Evolutionary conservation across 2,888 invertebrate genomes (phyloP).

Genomic region (Argyresthia albistria): DNA sequence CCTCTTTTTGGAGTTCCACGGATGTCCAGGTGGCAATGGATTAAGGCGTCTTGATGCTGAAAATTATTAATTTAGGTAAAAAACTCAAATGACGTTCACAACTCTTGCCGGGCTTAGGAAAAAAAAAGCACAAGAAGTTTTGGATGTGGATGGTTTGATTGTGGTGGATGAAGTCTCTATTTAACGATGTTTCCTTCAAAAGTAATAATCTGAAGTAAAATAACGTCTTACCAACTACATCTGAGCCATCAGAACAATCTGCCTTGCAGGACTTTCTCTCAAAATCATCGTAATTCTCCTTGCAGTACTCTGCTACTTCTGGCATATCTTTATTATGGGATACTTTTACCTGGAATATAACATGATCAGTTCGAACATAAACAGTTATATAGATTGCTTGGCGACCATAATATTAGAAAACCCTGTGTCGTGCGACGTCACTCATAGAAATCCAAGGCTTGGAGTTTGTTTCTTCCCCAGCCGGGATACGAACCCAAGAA

Average conservation of each 20-base stretch:
- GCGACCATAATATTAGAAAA: too few relatives aligned
- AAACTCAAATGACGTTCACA: too few relatives aligned
- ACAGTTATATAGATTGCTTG: too few relatives aligned
- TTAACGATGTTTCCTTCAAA: neutral
- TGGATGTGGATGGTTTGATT: too few relatives aligned
- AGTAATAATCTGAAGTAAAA: neutral
- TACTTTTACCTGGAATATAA: slow-evolving; percentile 29
- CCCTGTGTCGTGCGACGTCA: too few relatives aligned
- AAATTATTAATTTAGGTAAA: slow-evolving; percentile 3
- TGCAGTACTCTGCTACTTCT: slow-evolving; percentile 42
- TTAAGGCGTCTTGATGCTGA: slow-evolving; percentile 37
- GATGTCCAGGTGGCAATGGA: slow-evolving; percentile 31
- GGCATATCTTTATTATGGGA: slow-evolving; percentile 38
- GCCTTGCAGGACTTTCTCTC: slow-evolving; percentile 31
- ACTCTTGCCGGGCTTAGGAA: too few relatives aligned
- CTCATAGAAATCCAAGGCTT: too few relatives aligned
- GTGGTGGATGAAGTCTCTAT: too few relatives aligned
- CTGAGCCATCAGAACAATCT: slow-evolving; percentile 1
- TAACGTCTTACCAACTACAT: slow-evolving; percentile 1
- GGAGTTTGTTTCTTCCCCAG: too few relatives aligned
- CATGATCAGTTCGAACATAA: too few relatives aligned
- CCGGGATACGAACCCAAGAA: too few relatives aligned
- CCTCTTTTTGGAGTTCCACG: slow-evolving; percentile 39
- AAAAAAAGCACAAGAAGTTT: too few relatives aligned
- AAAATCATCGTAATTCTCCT: slow-evolving; percentile 38